A percentile compares a stretch with the other conserved stretches of the same genome.
These are phyloP conservation scores for Hemibagrus guttatus DNA, from an alignment of 2,797 vertebrate genomes.

Conservation along the genomic window DNA sequence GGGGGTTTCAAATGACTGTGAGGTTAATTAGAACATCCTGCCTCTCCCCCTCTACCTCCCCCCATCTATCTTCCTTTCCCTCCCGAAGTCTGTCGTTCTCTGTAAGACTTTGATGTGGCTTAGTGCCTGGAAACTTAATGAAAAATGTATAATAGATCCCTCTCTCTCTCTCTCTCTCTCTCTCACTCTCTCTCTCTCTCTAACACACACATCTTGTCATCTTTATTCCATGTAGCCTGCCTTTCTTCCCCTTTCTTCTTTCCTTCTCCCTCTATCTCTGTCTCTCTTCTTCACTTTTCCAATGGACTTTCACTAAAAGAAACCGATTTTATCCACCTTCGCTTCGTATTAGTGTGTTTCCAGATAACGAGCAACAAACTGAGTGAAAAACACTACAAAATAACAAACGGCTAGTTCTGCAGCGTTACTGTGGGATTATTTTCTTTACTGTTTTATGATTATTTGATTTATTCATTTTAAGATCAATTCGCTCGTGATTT, in stretches of 20 bases:
- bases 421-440: no score
- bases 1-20: conserved; percentile 6
- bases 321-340: background rate
- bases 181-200: conserved; percentile 27
- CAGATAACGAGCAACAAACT: background rate
- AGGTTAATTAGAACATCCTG: conserved; percentile 82
- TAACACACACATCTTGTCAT: conserved; percentile 47
- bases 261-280: conserved; percentile 17
- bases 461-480: no score
- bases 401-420: no score
- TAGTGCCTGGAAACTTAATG: conserved; percentile 81
- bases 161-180: conserved; percentile 59
- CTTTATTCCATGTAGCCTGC: conserved; percentile 36
- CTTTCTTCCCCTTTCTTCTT: conserved; percentile 3
- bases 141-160: conserved; percentile 83
- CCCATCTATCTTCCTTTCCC: conserved; percentile 36
- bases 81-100: conserved; percentile 60
- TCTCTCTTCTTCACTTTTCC: background rate
- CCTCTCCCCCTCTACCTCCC: conserved; percentile 28
- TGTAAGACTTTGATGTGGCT: conserved; percentile 80
- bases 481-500: no score
- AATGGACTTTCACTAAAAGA: background rate
- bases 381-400: no score
- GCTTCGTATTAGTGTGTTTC: background rate
- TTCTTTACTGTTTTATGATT: no score